Percentiles rank a stretch among this genome's conserved stretches.
phyloP scores from a whole-genome alignment of 2,113 vertebrate genomes.

The Callocephalon fimbriatum region DNA sequence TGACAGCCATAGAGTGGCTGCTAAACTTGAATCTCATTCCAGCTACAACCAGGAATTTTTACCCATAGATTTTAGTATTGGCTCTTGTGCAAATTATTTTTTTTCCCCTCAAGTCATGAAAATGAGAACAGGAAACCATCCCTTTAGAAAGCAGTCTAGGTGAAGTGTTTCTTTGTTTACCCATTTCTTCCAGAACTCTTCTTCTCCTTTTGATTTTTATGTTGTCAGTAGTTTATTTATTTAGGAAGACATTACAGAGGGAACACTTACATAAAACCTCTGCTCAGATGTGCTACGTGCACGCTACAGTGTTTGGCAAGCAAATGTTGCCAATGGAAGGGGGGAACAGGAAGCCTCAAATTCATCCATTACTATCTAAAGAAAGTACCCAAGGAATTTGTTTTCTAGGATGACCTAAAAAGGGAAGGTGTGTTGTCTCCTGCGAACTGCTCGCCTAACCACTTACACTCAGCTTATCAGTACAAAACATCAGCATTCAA shows the following conservation, averaged over 20 bases:
- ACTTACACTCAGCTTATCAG: background rate
- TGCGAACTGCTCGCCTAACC: background rate
- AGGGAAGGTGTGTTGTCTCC: background rate
- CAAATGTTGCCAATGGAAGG: background rate
- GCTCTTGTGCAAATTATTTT: background rate
- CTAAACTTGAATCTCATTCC: background rate
- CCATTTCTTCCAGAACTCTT: background rate
- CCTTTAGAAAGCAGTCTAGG: background rate
- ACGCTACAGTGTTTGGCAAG: background rate
- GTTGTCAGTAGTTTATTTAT: background rate
- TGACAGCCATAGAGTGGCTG: background rate
- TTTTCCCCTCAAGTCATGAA: fast-evolving
- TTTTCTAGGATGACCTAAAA: background rate
- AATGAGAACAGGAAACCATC: background rate
- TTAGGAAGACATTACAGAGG: background rate
- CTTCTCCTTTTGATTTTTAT: background rate
- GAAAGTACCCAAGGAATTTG: background rate
- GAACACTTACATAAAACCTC: background rate
- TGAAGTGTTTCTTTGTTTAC: background rate
- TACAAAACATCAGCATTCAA: background rate
- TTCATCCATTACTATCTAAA: background rate
- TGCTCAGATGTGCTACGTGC: background rate
- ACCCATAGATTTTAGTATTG: background rate
- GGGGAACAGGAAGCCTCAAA: background rate
- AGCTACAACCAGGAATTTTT: background rate